Evolutionary conservation across 2,888 invertebrate genomes (phyloP), one percentile per base, ranked within the genome.

Genomic region (Platycheirus albimanus): DNA sequence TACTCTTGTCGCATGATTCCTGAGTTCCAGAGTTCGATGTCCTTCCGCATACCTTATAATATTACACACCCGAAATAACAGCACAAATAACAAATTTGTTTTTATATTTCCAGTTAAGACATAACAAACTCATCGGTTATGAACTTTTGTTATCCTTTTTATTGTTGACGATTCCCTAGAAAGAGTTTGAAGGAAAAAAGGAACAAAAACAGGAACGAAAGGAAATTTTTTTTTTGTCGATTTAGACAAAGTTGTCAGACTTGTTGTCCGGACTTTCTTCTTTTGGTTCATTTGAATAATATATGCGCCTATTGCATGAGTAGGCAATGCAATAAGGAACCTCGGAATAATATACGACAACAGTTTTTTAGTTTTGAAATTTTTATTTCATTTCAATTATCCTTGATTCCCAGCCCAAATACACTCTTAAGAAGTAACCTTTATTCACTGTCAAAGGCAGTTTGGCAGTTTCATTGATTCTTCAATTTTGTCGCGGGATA

Each of bases 71-170:
- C 20, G 28, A 11, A n/a, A 33, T 20, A 17, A 1, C 3, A 41
- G 56, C 54, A 64, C 54, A 56, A 36, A 30, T 61, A 54, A 38
- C 47, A 47, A 71, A 45, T 45, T 75, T 36, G 43, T 61, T 74
- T 52, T 67, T 43, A n/a, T 45, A 47, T 24, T 69, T 51, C 69
- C 63, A 49, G 28, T 41, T 67, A 63, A 49, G 69, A 63, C 61
- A 74, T 69, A 79, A 74, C 79, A 79, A 79, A 63, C 74, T 79
- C 67, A 69, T 74, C 74, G 63, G 67, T 74, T 69, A 47, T 36
- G 63, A 61, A 72, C 52, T 79, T 74, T 74, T 79, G 52, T 45
- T 63, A 63, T 63, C 54, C 51, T 45, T 67, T 67, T 67, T 19
- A n/a, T 7, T 67, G 38, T 7, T 67, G 38, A 5, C 6, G n/a